A percentile compares a stretch with the other conserved stretches of the same genome.
Conservation (phyloP, 2,797 vertebrate species). For the Ispidina picta region DNA sequence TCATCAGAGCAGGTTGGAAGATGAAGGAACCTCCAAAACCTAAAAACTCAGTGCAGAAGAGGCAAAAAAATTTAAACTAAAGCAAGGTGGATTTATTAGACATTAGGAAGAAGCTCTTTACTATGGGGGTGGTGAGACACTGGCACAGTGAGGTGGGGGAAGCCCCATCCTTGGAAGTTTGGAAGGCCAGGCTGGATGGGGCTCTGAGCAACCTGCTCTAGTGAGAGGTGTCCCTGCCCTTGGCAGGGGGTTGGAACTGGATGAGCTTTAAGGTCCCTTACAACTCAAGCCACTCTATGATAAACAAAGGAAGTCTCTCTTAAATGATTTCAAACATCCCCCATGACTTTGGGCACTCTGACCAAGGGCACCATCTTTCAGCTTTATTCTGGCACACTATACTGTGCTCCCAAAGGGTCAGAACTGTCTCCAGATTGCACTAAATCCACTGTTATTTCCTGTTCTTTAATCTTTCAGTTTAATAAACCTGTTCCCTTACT, state of each 20-base stretch:
- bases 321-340: neutral
- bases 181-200: no score
- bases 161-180: no score
- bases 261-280: no score
- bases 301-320: neutral
- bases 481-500: neutral
- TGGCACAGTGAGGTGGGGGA: no score
- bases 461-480: neutral
- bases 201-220: no score
- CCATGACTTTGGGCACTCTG: neutral
- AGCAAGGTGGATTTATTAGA: no score
- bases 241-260: no score
- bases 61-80: no score
- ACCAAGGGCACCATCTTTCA: neutral
- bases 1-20: neutral
- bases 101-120: no score
- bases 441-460: neutral
- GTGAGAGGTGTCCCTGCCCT: no score
- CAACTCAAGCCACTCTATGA: no score
- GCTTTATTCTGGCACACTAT: neutral
- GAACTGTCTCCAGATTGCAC: neutral
- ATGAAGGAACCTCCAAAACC: neutral
- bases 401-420: neutral
- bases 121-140: no score
- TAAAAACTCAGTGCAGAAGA: neutral